Evolutionary conservation across 2,797 vertebrate species (phyloP).

Genomic region (Coendou prehensilis): DNA sequence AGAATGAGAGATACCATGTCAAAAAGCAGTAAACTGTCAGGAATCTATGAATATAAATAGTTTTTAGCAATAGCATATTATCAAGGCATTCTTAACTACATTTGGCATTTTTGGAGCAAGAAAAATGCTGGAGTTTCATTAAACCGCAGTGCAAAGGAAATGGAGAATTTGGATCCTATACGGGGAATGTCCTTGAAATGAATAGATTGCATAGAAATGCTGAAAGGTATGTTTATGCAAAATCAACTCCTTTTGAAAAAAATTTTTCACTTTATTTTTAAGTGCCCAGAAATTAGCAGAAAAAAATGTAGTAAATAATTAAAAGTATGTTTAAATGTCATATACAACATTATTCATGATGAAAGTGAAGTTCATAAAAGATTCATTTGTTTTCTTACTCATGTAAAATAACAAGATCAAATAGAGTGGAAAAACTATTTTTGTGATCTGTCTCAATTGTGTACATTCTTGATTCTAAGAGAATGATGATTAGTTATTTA

Average conservation of each 20-base stretch:
- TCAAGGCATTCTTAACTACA: constrained; percentile 88
- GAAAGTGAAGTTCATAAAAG: constrained; percentile 88
- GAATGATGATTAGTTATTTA: constrained; percentile 57
- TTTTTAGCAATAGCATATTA: constrained; percentile 88
- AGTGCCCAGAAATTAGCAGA: constrained; percentile 82
- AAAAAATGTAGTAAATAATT: constrained; percentile 88
- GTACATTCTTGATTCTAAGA: constrained; percentile 53
- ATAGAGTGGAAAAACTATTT: constrained; percentile 83
- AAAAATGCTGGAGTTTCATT: constrained; percentile 86
- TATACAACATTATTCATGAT: constrained; percentile 88
- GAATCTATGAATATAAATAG: constrained; percentile 90
- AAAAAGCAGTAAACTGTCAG: constrained; percentile 88
- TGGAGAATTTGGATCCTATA: constrained; percentile 79
- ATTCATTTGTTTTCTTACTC: constrained; percentile 87
- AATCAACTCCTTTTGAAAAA: constrained; percentile 52
- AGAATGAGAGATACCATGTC: constrained; percentile 84
- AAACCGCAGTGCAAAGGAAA: constrained; percentile 81
- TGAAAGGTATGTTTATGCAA: constrained; percentile 78
- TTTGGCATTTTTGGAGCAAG: constrained; percentile 90
- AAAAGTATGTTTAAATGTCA: constrained; percentile 87
- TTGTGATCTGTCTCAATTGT: constrained; percentile 66
- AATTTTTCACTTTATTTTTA: constrained; percentile 75
- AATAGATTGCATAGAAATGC: constrained; percentile 65
- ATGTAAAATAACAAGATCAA: constrained; percentile 84
- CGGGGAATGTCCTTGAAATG: constrained; percentile 83